Base-by-base conservation (phyloP, 2,888 invertebrate genomes). In the Leptura quadrifasciata region DNA sequence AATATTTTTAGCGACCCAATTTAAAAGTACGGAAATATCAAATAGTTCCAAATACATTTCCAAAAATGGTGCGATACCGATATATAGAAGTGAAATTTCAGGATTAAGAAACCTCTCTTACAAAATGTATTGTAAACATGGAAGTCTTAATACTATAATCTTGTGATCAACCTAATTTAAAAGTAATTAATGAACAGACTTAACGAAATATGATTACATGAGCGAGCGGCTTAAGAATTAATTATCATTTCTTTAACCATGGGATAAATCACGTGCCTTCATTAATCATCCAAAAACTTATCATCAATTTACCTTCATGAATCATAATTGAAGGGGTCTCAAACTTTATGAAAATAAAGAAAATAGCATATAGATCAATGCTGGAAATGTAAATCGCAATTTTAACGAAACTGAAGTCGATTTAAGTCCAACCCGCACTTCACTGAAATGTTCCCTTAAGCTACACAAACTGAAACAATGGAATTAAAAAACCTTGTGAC, bases 281-380 rank as follows among this genome's bases (percentile, higher is more conserved):
- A 47, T 47, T n/a, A 47, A 47, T 47, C 47, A 47, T 47, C 15
- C n/a, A 47, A 47, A 47, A 47, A 15, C 6, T 47, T 47, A 39
- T n/a, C 47, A 47, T 47, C n/a, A 47, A n/a, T 47, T 47, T n/a
- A 47, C n/a, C 47, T 47, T 12, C 47, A 47, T n/a, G 47, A 47
- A 47, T n/a, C 47, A 15, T 47, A 47, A 47, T 15, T n/a, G n/a
- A n/a, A 47, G n/a, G n/a, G 47, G n/a, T n/a, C 47, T 47, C 15
- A 15, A 47, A 47, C 4, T 10, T 39, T 39, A 39, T 47, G n/a
- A 47, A 47, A 15, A 47, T n/a, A n/a, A n/a, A n/a, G 15, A 47
- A 15, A n/a, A n/a, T 47, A 47, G 15, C 12, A 3, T 47, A 47
- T 1, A n/a, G n/a, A 47, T n/a, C n/a, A 47, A 47, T 47, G 15